phyloP scores from a whole-genome alignment of 1,140 invertebrate genomes.

The Ceratoteleas bidentatus region DNA sequence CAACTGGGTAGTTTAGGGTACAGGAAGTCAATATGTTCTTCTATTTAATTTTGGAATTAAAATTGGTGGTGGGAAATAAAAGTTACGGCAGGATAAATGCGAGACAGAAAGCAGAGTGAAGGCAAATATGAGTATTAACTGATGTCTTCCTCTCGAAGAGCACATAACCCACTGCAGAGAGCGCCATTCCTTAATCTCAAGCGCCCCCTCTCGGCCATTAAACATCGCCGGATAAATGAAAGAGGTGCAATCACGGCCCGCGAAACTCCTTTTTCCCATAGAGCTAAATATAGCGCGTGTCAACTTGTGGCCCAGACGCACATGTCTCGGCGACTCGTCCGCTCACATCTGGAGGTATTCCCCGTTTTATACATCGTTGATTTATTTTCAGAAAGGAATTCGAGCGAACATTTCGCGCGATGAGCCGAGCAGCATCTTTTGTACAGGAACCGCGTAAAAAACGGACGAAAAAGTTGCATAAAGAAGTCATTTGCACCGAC shows the following conservation, averaged over 20 bases:
- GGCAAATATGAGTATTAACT: neutral
- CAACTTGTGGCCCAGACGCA: slow-evolving; percentile 55
- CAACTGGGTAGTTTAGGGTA: no score
- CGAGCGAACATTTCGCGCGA: slow-evolving; percentile 37
- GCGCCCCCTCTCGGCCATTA: slow-evolving; percentile 8
- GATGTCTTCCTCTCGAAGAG: neutral
- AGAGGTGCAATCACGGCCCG: slow-evolving; percentile 54
- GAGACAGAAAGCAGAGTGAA: no score
- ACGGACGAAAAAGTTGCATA: slow-evolving; percentile 12
- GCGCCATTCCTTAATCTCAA: slow-evolving; percentile 22
- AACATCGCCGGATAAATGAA: slow-evolving; percentile 24
- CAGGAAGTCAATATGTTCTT: no score
- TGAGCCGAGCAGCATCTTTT: slow-evolving; percentile 25
- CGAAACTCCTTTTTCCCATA: slow-evolving; percentile 67
- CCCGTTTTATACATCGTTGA: slow-evolving; percentile 57
- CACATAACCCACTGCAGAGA: neutral
- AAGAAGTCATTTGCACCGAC: slow-evolving; percentile 41
- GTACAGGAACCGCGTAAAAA: slow-evolving; percentile 19
- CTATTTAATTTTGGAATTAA: no score
- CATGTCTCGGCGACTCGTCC: slow-evolving; percentile 50
- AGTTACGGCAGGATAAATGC: no score
- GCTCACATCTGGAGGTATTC: slow-evolving; percentile 61
- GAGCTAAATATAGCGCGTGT: slow-evolving; percentile 67
- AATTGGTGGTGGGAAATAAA: no score
- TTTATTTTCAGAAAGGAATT: slow-evolving; percentile 66